Percentiles rank a stretch among this genome's conserved stretches.
These are phyloP conservation scores for Sebastolobus altivelis DNA, from an alignment of 2,797 vertebrate genomes.

Conservation along the genomic window DNA sequence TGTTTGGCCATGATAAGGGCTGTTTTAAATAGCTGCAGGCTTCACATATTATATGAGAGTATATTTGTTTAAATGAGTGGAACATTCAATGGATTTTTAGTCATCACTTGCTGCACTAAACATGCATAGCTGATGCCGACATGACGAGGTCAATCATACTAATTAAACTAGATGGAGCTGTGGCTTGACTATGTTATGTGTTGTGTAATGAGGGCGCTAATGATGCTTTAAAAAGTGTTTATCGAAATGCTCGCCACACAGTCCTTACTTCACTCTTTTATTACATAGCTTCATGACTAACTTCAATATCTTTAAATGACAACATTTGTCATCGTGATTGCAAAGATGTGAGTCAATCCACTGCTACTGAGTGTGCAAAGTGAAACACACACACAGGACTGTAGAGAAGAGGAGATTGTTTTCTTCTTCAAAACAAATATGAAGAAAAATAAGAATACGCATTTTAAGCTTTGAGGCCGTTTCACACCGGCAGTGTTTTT, in stretches of 20 bases:
- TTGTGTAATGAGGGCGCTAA: conserved; percentile 62
- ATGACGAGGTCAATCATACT: conserved; percentile 42
- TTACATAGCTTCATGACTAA: conserved; percentile 30
- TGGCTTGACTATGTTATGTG: conserved; percentile 28
- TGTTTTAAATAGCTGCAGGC: conserved; percentile 25
- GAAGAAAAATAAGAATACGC: neutral
- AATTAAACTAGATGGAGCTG: conserved; percentile 52
- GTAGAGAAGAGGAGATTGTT: neutral
- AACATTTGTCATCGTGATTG: conserved; percentile 36
- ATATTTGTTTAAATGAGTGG: conserved; percentile 19
- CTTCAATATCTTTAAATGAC: conserved; percentile 36
- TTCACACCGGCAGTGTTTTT: too few species aligned
- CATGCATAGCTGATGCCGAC: conserved; percentile 1
- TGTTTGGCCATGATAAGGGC: conserved; percentile 24
- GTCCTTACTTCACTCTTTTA: conserved; percentile 34
- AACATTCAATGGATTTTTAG: conserved; percentile 27
- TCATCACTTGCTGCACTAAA: conserved; percentile 5
- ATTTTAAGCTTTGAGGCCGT: neutral
- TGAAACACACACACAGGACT: neutral
- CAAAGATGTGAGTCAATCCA: conserved; percentile 2
- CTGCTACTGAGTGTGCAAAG: conserved; percentile 4
- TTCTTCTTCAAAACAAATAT: neutral
- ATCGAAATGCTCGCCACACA: conserved; percentile 38
- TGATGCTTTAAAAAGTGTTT: conserved; percentile 64
- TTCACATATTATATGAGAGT: conserved; percentile 5